Evolutionary conservation across 2,113 vertebrate species (phyloP).

Genomic region (Microtus montanus): DNA sequence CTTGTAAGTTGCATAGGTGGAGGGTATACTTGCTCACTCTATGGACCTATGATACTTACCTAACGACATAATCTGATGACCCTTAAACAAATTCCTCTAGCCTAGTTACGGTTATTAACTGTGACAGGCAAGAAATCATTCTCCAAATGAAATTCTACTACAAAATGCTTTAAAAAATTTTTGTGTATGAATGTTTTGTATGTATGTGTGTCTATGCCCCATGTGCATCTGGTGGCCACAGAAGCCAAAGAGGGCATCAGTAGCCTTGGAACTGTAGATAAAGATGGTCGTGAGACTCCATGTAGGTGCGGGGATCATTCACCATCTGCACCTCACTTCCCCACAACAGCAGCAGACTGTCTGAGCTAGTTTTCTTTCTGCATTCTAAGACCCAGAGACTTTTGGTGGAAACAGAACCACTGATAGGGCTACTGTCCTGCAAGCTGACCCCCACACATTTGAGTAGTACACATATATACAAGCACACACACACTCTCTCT

Average conservation of each 20-base stretch:
- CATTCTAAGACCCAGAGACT: background rate
- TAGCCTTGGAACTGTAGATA: background rate
- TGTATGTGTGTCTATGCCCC: background rate
- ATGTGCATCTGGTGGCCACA: background rate
- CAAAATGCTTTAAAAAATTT: background rate
- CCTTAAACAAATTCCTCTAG: background rate
- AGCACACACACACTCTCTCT: background rate
- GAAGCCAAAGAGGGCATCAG: too few relatives aligned
- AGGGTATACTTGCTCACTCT: background rate
- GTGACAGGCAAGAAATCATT: background rate
- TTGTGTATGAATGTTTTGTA: background rate
- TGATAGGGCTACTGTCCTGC: background rate
- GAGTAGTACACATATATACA: background rate
- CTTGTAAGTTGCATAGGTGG: background rate
- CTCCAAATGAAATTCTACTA: constrained; percentile 47
- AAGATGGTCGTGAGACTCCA: background rate
- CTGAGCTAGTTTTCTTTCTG: background rate
- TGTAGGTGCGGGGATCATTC: background rate
- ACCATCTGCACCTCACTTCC: background rate
- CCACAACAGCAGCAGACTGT: background rate
- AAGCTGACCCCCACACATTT: background rate
- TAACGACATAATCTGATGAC: background rate
- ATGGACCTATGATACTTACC: background rate
- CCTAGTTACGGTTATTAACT: background rate
- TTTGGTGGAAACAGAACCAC: background rate